Conservation (phyloP, 2,888 invertebrate genomes). For the Xestia ashworthii region DNA sequence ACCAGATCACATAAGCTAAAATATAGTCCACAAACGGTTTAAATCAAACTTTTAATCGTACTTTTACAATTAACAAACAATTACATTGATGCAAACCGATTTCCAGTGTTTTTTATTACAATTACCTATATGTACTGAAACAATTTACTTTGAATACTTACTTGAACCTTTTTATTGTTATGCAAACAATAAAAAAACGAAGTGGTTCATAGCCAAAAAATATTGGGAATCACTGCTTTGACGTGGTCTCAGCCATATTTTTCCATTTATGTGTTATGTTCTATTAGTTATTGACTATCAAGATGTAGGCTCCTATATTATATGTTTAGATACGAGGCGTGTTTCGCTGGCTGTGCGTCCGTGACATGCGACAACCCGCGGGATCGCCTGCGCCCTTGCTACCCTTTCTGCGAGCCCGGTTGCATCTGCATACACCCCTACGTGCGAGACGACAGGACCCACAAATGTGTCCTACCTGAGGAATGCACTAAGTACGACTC, state of each 20-base stretch:
- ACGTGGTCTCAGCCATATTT: neutral
- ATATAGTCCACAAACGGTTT: neutral
- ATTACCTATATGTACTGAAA: too few relatives aligned
- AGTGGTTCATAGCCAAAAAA: neutral
- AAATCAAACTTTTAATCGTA: neutral
- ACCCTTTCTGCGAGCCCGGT: conserved; percentile 88
- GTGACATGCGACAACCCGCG: conserved; percentile 87
- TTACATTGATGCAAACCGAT: neutral
- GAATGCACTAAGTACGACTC: conserved; percentile 85
- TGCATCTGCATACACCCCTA: conserved; percentile 85
- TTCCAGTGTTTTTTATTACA: neutral
- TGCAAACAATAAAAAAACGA: neutral
- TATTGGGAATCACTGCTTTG: neutral
- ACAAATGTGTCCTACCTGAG: conserved; percentile 85
- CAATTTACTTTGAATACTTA: neutral
- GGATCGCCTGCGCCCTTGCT: conserved; percentile 86
- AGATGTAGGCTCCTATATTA: neutral
- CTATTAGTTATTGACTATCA: neutral
- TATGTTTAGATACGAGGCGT: conserved; percentile 80
- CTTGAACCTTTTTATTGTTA: neutral
- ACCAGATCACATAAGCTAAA: neutral
- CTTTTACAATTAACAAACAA: neutral
- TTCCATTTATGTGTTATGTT: neutral
- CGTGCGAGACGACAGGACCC: conserved; percentile 87
- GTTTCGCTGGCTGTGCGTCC: conserved; percentile 87